Percentiles rank a stretch among this genome's conserved stretches.
Evolutionary conservation across 2,888 invertebrate species (phyloP).

Genomic region (Aleiodes leptofemur): DNA sequence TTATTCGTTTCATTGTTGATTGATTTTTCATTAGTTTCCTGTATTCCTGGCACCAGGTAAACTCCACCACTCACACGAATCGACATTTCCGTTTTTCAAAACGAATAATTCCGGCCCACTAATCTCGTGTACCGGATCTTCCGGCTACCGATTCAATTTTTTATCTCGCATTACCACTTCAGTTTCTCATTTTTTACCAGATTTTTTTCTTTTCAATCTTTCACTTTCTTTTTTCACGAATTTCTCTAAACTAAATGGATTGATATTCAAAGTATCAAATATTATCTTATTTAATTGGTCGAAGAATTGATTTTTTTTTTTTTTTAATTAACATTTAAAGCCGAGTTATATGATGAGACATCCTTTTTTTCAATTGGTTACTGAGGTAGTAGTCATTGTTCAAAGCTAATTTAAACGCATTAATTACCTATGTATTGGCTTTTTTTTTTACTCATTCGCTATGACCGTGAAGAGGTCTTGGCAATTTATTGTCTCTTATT

Average conservation of each 20-base stretch:
- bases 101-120: slow-evolving; percentile 7
- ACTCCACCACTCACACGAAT: slow-evolving; percentile 74
- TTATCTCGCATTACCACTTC: not conserved
- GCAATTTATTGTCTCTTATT: slow-evolving; percentile 23
- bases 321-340: not conserved
- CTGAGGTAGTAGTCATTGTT: slow-evolving; percentile 40
- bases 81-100: slow-evolving; percentile 64
- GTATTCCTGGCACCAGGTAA: slow-evolving; percentile 69
- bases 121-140: not conserved
- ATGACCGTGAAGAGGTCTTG: not conserved
- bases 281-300: not conserved
- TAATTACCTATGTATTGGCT: not conserved
- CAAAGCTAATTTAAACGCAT: slow-evolving; percentile 23
- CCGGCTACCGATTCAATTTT: slow-evolving; percentile 34
- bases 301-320: not conserved
- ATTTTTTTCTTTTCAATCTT: not conserved
- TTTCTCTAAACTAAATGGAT: too few species aligned
- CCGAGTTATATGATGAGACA: slow-evolving; percentile 9
- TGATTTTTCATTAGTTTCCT: slow-evolving; percentile 57
- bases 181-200: not conserved
- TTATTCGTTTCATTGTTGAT: slow-evolving; percentile 58
- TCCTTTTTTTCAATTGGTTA: slow-evolving; percentile 9
- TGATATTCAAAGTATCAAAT: too few species aligned
- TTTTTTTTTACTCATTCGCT: slow-evolving; percentile 5
- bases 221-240: not conserved